Conservation (phyloP, 2,888 invertebrate genomes). For the Acanthosepion esculentum region DNA sequence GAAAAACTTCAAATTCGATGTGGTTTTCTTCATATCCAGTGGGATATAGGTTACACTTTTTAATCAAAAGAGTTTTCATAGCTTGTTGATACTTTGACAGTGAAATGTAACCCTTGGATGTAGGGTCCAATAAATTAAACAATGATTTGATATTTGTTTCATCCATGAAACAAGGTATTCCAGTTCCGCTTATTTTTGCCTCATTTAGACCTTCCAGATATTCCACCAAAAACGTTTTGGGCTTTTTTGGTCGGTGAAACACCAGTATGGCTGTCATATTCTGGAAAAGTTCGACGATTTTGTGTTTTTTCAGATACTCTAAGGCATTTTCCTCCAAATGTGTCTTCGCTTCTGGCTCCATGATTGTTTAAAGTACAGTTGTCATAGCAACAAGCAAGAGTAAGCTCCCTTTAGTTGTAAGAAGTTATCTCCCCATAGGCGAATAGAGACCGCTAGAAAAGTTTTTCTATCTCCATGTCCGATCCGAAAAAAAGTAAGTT, state of each 20-base stretch:
- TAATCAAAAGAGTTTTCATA: slow-evolving; percentile 39
- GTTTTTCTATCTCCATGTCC: background rate
- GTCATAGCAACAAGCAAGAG: background rate
- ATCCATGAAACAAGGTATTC: slow-evolving; percentile 70
- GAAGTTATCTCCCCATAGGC: background rate
- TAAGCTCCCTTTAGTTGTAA: background rate
- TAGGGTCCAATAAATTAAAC: slow-evolving; percentile 74
- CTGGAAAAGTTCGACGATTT: slow-evolving; percentile 70
- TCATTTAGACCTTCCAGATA: background rate
- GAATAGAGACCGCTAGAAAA: background rate
- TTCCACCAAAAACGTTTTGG: background rate
- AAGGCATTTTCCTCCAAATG: slow-evolving; percentile 64
- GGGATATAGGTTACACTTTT: background rate
- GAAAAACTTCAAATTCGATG: background rate
- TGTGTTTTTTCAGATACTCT: slow-evolving; percentile 68
- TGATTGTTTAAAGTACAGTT: slow-evolving; percentile 53
- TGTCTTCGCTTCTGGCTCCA: slow-evolving; percentile 50
- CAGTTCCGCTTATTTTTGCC: background rate
- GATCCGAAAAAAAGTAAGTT: slow-evolving; percentile 6
- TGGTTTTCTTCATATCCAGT: background rate
- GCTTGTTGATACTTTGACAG: slow-evolving; percentile 66
- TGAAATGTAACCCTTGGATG: slow-evolving; percentile 68
- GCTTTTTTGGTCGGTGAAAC: slow-evolving; percentile 69
- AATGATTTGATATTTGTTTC: slow-evolving; percentile 72
- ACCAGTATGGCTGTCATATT: slow-evolving; percentile 72